Conservation (phyloP, 2,888 invertebrate genomes). For the Biston betularia region DNA sequence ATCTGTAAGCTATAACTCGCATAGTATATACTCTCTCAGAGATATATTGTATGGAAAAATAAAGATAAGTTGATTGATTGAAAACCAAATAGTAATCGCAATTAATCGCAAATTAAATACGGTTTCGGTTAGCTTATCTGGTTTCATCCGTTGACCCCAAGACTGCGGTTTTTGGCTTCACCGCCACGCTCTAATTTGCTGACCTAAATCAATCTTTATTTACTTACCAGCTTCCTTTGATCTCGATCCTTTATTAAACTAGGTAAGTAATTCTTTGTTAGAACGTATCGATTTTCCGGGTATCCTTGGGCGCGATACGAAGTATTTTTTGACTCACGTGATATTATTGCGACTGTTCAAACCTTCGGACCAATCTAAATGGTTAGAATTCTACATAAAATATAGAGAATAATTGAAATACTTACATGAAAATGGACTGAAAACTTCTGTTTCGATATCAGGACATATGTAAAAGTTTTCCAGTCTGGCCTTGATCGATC, state of each 20-base stretch:
- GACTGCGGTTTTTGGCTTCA: slow-evolving; percentile 64
- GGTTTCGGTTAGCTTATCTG: slow-evolving; percentile 61
- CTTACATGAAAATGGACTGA: slow-evolving; percentile 33
- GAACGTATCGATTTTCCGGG: slow-evolving; percentile 53
- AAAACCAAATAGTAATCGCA: slow-evolving; percentile 46
- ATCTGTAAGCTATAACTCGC: not conserved
- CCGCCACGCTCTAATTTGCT: slow-evolving; percentile 59
- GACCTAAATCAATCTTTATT: slow-evolving; percentile 54
- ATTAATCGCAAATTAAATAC: slow-evolving; percentile 56
- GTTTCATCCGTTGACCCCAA: slow-evolving; percentile 62
- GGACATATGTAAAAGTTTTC: slow-evolving; percentile 24
- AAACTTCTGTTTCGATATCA: slow-evolving; percentile 34
- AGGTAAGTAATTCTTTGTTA: slow-evolving; percentile 35
- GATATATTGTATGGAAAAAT: not conserved
- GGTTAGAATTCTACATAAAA: slow-evolving; percentile 34
- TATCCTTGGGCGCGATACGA: slow-evolving; percentile 50
- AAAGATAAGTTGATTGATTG: not conserved
- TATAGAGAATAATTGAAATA: slow-evolving; percentile 32
- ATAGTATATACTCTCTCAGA: not conserved
- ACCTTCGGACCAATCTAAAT: slow-evolving; percentile 47
- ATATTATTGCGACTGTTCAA: slow-evolving; percentile 48
- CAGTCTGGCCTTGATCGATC: slow-evolving; percentile 78
- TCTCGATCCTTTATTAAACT: slow-evolving; percentile 50
- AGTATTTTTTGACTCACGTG: slow-evolving; percentile 42
- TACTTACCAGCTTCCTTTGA: slow-evolving; percentile 45